Conservation (phyloP, 1,140 invertebrate genomes). For the Zelostemma sp. region DNA sequence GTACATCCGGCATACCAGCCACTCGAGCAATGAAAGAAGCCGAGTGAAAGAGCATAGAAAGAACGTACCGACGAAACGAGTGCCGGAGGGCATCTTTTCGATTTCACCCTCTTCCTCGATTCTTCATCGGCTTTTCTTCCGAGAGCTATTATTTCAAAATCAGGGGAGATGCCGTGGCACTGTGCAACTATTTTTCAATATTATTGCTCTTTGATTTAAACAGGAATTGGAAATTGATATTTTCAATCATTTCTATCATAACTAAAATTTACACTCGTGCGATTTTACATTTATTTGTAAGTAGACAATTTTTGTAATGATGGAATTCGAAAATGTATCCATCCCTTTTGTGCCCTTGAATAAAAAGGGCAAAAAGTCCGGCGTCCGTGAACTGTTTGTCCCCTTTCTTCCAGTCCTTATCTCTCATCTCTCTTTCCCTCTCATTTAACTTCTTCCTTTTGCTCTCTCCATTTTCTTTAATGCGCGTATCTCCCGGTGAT, state of each 20-base stretch:
- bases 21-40: conserved; percentile 25
- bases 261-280: too few relatives aligned
- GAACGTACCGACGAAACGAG: conserved; percentile 56
- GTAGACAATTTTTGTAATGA: too few relatives aligned
- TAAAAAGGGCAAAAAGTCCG: neutral
- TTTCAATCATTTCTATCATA: too few relatives aligned
- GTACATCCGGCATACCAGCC: conserved; percentile 38
- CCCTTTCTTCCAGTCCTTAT: conserved; percentile 3
- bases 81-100: conserved; percentile 47
- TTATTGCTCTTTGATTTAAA: too few relatives aligned
- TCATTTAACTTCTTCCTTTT: neutral
- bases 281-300: too few relatives aligned
- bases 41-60: conserved; percentile 25
- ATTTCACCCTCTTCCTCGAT: conserved; percentile 22
- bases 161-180: too few relatives aligned
- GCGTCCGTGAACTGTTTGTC: conserved; percentile 3
- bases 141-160: too few relatives aligned
- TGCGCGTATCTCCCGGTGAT: conserved; percentile 13
- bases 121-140: conserved; percentile 32
- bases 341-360: too few relatives aligned
- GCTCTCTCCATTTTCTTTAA: neutral
- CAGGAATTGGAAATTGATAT: too few relatives aligned
- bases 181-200: too few relatives aligned
- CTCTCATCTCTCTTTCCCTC: neutral
- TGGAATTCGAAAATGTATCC: too few relatives aligned